Percentiles rank a stretch among this genome's conserved stretches.
Conservation (phyloP, 2,797 vertebrate species). For the Schizopygopsis pylzovi region DNA sequence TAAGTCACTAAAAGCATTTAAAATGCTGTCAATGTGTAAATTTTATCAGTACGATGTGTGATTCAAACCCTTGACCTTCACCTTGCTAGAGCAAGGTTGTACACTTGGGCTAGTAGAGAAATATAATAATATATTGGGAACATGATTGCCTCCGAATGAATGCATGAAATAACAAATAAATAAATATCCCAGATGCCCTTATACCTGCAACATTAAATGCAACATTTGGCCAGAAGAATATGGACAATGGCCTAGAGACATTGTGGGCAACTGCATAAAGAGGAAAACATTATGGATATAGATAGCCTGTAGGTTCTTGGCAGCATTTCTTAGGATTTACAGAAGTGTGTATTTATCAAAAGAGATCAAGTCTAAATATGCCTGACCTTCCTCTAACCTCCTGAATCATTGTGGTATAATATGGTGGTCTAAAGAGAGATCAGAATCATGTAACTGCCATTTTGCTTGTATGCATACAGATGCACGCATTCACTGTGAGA, state of each 20-base stretch:
- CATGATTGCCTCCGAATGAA: slow-evolving; percentile 19
- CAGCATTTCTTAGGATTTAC: slow-evolving; percentile 6
- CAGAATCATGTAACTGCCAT: slow-evolving; percentile 14
- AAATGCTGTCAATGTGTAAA: not conserved
- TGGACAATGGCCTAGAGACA: not conserved
- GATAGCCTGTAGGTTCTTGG: slow-evolving; percentile 38
- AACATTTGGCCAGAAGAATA: slow-evolving; percentile 18
- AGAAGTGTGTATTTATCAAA: slow-evolving; percentile 38
- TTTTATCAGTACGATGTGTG: not conserved
- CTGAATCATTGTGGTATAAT: slow-evolving; percentile 6
- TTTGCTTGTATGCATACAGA: slow-evolving; percentile 14
- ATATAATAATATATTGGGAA: not conserved
- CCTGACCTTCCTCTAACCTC: slow-evolving; percentile 16
- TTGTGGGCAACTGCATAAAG: slow-evolving; percentile 5
- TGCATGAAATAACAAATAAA: slow-evolving; percentile 25
- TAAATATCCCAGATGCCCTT: slow-evolving; percentile 28
- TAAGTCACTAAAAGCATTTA: not conserved
- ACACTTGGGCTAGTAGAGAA: not conserved
- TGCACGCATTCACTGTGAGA: slow-evolving; percentile 6
- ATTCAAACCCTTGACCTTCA: not conserved
- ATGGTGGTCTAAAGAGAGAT: slow-evolving; percentile 29
- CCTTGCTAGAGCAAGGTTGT: not conserved
- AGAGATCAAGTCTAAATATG: slow-evolving; percentile 21
- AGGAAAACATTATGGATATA: slow-evolving; percentile 19
- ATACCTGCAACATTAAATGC: slow-evolving; percentile 12